phyloP scores from a whole-genome alignment of 1,140 invertebrate genomes.

The Hylaeus volcanicus region DNA sequence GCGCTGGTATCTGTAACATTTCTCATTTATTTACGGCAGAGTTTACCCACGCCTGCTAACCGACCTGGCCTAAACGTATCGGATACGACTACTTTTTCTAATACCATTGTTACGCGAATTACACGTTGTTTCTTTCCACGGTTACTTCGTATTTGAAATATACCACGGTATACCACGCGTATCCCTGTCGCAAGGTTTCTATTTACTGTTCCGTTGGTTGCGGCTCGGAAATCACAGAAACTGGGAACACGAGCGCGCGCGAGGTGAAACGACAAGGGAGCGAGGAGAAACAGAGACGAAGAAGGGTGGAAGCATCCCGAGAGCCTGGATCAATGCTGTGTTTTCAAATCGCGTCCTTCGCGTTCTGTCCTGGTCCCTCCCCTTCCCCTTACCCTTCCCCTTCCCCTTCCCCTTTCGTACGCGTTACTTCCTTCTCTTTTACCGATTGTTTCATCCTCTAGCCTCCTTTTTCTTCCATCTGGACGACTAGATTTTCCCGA shows the following conservation, averaged over 20 bases:
- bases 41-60: slow-evolving; percentile 63
- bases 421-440: slow-evolving; percentile 11
- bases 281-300: slow-evolving; percentile 27
- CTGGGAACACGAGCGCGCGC: background rate
- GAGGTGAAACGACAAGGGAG: background rate
- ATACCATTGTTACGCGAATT: too few species aligned
- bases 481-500: too few species aligned
- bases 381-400: background rate
- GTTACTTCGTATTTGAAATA: too few species aligned
- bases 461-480: slow-evolving; percentile 22
- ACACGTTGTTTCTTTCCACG: too few species aligned
- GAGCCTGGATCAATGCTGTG: slow-evolving; percentile 64
- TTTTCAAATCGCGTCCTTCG: slow-evolving; percentile 65
- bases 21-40: slow-evolving; percentile 35
- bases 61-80: slow-evolving; percentile 25
- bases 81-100: too few species aligned
- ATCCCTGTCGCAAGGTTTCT: too few species aligned
- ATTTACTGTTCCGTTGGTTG: slow-evolving; percentile 51
- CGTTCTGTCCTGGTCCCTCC: slow-evolving; percentile 2
- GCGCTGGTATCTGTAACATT: slow-evolving; percentile 48
- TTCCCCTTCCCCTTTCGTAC: background rate
- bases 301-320: slow-evolving; percentile 56
- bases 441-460: slow-evolving; percentile 30
- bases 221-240: slow-evolving; percentile 47
- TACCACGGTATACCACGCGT: too few species aligned